Conservation (phyloP, 2,888 invertebrate species). For the Phortica magna region DNA sequence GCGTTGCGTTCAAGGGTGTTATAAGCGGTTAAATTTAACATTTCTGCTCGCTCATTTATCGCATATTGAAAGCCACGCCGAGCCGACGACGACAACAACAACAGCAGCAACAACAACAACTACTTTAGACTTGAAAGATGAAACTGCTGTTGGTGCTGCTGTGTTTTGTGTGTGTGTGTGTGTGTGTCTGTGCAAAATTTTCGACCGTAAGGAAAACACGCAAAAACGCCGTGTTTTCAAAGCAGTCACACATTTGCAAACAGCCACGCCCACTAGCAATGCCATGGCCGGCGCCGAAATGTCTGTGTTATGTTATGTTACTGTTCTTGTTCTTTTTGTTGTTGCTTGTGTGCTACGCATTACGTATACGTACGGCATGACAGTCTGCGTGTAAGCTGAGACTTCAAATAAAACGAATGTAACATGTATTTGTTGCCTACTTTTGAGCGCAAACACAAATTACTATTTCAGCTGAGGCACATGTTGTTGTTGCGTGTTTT, state of each 20-base stretch:
- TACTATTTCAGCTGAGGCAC: not conserved
- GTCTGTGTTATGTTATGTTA: slow-evolving; percentile 49
- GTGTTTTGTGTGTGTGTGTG: not conserved
- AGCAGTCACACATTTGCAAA: not conserved
- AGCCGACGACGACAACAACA: not conserved
- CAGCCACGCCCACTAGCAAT: not conserved
- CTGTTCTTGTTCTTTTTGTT: no score
- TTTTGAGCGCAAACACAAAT: slow-evolving; percentile 5
- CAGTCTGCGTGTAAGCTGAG: no score
- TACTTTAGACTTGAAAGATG: no score
- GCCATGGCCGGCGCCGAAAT: not conserved
- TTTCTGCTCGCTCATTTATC: slow-evolving; percentile 34
- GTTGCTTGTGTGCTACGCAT: no score
- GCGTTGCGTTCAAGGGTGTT: slow-evolving; percentile 56
- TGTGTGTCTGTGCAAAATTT: slow-evolving; percentile 22
- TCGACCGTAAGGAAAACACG: not conserved
- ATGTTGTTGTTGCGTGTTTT: not conserved
- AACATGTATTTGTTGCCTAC: slow-evolving; percentile 10
- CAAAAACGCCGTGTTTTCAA: not conserved
- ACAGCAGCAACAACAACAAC: not conserved
- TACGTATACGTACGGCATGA: no score
- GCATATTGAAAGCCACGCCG: slow-evolving; percentile 24
- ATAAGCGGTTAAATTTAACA: slow-evolving; percentile 67
- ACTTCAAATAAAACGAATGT: no score
- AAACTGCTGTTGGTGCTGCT: not conserved